Evolutionary conservation across 2,797 vertebrate genomes (phyloP).

Genomic region (Lepus townsendii): DNA sequence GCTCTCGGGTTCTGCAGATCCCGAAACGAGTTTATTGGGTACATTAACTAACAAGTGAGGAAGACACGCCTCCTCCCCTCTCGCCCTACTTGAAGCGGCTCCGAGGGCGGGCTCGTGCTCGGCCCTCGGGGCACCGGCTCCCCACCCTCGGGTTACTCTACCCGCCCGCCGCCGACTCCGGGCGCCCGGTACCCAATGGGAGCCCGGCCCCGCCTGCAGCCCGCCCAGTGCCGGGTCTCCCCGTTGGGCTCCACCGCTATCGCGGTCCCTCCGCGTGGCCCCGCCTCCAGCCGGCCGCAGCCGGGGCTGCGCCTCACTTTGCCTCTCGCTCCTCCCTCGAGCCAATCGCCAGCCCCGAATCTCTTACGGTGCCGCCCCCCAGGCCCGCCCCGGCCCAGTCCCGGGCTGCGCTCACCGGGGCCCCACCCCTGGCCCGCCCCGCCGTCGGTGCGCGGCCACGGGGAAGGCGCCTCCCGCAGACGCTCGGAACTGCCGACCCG

Average conservation of each 20-base stretch:
- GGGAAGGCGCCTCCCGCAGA: constrained; percentile 77
- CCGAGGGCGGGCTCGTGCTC: background rate
- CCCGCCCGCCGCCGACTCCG: background rate
- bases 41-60: constrained; percentile 45
- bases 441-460: constrained; percentile 75
- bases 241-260: background rate
- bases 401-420: background rate
- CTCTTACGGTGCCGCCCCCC: background rate
- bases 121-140: background rate
- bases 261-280: background rate
- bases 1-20: background rate
- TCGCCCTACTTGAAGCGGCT: background rate
- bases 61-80: constrained; percentile 62
- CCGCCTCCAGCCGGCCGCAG: constrained; percentile 62
- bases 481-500: constrained; percentile 65
- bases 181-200: constrained; percentile 49
- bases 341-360: constrained; percentile 63
- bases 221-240: background rate
- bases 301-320: background rate
- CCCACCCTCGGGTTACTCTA: constrained; percentile 21
- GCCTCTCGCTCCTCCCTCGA: background rate
- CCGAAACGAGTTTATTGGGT: constrained; percentile 52
- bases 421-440: constrained; percentile 70
- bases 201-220: constrained; percentile 32
- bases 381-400: constrained; percentile 16